Conservation (phyloP, 2,888 invertebrate genomes). For the Macaria liturata region DNA sequence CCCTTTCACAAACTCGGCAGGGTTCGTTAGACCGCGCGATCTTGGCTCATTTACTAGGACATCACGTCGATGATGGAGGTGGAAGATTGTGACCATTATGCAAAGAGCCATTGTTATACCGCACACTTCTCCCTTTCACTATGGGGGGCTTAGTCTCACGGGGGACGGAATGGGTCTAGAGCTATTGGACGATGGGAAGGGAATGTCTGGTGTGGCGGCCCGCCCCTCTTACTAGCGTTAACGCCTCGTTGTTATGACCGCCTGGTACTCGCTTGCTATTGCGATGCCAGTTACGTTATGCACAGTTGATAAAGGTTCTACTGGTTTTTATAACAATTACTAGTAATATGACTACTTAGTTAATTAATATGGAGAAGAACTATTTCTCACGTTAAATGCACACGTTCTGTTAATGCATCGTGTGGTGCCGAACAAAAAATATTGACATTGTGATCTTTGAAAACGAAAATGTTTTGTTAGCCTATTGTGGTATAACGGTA, state of each 20-base stretch:
- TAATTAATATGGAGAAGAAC: conserved; percentile 9
- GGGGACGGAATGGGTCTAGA: conserved; percentile 64
- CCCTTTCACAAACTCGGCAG: conserved; percentile 19
- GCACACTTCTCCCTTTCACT: conserved; percentile 48
- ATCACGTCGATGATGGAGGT: conserved; percentile 56
- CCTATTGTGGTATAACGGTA: no score
- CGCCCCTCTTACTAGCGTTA: conserved; percentile 73
- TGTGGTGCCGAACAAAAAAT: neutral
- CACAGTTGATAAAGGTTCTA: conserved; percentile 38
- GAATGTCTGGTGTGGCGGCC: conserved; percentile 73
- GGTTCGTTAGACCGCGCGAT: conserved; percentile 37
- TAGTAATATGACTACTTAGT: conserved; percentile 1
- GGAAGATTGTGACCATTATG: conserved; percentile 49
- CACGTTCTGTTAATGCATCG: conserved; percentile 9
- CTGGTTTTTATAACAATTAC: conserved; percentile 26
- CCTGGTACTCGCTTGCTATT: conserved; percentile 69
- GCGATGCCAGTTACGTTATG: conserved; percentile 50
- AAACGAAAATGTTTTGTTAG: no score
- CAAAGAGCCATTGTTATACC: conserved; percentile 50
- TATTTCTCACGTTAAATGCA: conserved; percentile 3
- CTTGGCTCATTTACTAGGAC: conserved; percentile 65
- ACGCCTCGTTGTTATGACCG: conserved; percentile 74
- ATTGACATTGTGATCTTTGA: no score
- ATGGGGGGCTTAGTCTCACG: conserved; percentile 44
- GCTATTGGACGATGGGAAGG: conserved; percentile 71